These are phyloP conservation scores for Eulithis testata DNA, from an alignment of 2,888 invertebrate species.

Conservation along the genomic window DNA sequence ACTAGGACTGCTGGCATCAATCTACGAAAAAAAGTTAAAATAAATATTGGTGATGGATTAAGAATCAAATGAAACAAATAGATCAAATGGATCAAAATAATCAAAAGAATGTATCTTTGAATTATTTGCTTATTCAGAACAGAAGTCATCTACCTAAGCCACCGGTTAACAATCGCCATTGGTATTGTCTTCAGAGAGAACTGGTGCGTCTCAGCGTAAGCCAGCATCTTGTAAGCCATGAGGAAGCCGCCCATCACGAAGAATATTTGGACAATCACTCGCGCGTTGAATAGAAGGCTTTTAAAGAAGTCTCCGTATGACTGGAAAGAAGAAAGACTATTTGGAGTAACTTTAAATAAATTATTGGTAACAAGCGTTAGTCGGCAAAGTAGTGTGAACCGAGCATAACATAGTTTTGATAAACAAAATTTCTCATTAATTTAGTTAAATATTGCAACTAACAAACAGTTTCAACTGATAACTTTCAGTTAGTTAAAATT, in stretches of 20 bases:
- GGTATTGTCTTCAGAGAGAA: slow-evolving; percentile 73
- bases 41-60: too few species aligned
- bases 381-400: too few species aligned
- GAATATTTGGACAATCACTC: slow-evolving; percentile 78
- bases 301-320: slow-evolving; percentile 80
- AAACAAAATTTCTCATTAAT: background rate
- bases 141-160: slow-evolving; percentile 62
- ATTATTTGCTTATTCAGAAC: too few species aligned
- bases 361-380: too few species aligned
- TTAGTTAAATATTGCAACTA: background rate
- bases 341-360: too few species aligned
- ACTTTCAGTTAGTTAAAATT: slow-evolving; percentile 16
- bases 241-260: slow-evolving; percentile 80
- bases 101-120: too few species aligned
- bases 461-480: background rate
- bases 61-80: background rate
- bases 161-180: slow-evolving; percentile 75
- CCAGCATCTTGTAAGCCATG: slow-evolving; percentile 79
- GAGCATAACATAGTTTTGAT: background rate
- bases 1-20: slow-evolving; percentile 77
- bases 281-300: slow-evolving; percentile 73
- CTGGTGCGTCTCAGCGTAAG: slow-evolving; percentile 71
- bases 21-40: slow-evolving; percentile 48
- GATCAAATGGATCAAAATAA: too few species aligned
- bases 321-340: slow-evolving; percentile 47